Conservation (phyloP, 2,113 vertebrate genomes). For the Gymnobelideus leadbeateri region DNA sequence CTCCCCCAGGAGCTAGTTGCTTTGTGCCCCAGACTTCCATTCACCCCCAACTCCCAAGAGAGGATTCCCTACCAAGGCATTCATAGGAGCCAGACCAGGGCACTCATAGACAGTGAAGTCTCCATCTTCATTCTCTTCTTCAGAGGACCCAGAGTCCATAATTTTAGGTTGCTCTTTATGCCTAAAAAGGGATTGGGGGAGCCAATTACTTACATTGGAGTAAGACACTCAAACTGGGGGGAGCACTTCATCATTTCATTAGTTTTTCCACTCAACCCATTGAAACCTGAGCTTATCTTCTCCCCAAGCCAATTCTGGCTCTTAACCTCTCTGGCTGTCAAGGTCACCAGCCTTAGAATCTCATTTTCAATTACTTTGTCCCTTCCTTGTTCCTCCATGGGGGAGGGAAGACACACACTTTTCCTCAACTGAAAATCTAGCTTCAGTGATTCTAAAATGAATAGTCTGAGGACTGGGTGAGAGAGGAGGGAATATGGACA, state of each 20-base stretch:
- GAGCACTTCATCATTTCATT: not conserved
- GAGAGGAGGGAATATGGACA: fast-evolving
- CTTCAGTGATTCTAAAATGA: not conserved
- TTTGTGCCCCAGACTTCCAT: not conserved
- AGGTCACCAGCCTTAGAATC: not conserved
- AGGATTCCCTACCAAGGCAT: conserved; percentile 46
- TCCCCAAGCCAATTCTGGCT: not conserved
- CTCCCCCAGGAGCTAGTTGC: not conserved
- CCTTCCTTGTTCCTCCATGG: not conserved
- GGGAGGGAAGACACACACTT: not conserved
- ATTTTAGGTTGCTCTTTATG: conserved; percentile 91
- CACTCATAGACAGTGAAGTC: conserved; percentile 98
- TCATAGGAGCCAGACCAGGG: conserved; percentile 95
- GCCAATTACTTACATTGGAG: no score
- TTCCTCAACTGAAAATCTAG: not conserved
- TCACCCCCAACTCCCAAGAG: fast-evolving
- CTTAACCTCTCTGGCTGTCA: not conserved
- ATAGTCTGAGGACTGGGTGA: not conserved
- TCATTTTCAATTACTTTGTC: not conserved
- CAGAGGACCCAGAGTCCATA: conserved; percentile 89
- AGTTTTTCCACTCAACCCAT: not conserved
- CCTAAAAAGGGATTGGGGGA: conserved; percentile 75
- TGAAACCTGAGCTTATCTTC: not conserved
- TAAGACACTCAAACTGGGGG: no score
- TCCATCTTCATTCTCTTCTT: conserved; percentile 96